phyloP scores from a whole-genome alignment of 1,140 invertebrate genomes.

The Oscheius sp. region DNA sequence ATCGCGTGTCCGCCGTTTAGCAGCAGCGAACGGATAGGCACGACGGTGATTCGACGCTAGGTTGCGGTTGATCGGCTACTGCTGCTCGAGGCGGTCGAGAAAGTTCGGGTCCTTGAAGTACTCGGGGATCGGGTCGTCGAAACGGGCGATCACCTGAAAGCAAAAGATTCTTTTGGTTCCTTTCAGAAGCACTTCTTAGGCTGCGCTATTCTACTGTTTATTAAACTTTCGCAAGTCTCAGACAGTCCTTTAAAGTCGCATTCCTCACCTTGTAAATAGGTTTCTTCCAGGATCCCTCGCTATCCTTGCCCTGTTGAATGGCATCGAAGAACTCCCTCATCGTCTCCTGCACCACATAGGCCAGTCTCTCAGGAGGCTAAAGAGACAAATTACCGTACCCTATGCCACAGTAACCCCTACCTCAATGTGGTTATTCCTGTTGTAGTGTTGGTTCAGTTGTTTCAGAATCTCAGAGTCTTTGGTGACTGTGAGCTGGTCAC shows the following conservation, averaged over 20 bases:
- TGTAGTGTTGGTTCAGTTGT: slow-evolving; percentile 97
- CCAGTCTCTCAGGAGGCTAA: slow-evolving; percentile 94
- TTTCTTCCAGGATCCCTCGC: slow-evolving; percentile 99
- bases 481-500: slow-evolving; percentile 87
- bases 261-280: slow-evolving; percentile 85
- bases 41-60: too few species aligned
- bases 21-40: too few species aligned
- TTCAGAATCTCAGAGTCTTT: slow-evolving; percentile 94
- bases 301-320: slow-evolving; percentile 88
- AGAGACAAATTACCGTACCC: slow-evolving; percentile 34
- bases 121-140: slow-evolving; percentile 96
- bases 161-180: too few species aligned
- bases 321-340: slow-evolving; percentile 97
- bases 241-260: not conserved
- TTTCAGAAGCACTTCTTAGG: too few species aligned
- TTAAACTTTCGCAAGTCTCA: too few species aligned
- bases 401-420: slow-evolving; percentile 66
- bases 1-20: too few species aligned
- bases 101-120: slow-evolving; percentile 99
- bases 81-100: slow-evolving; percentile 86
- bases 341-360: slow-evolving; percentile 91
- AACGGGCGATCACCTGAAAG: slow-evolving; percentile 78
- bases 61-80: too few species aligned
- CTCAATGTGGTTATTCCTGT: slow-evolving; percentile 99
- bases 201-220: too few species aligned